These are phyloP conservation scores for Drosophila kanapiae DNA, from an alignment of 1,140 invertebrate genomes.

Conservation along the genomic window DNA sequence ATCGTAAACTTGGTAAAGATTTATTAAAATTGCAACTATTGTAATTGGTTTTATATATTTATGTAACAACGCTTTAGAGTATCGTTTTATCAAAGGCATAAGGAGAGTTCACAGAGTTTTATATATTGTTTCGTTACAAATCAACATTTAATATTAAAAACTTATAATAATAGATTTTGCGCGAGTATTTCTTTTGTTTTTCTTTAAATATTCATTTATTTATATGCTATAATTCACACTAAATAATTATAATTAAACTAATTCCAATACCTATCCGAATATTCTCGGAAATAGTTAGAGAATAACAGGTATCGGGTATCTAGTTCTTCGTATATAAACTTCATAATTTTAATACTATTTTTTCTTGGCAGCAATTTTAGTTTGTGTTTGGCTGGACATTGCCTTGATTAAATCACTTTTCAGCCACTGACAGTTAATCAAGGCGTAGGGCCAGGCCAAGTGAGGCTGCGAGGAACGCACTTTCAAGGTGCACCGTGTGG, in stretches of 20 bases:
- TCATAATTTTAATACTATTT: not conserved
- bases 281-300: too few species aligned
- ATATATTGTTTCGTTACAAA: too few species aligned
- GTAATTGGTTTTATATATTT: too few species aligned
- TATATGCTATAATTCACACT: too few species aligned
- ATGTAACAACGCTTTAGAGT: too few species aligned
- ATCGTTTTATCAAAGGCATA: too few species aligned
- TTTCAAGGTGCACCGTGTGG: conserved; percentile 71
- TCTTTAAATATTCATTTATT: not conserved
- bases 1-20: too few species aligned
- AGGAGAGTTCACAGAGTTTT: too few species aligned
- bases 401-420: conserved; percentile 82
- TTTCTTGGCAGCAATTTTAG: not conserved
- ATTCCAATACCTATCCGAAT: not conserved
- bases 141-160: too few species aligned
- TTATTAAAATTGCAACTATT: too few species aligned
- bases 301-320: not conserved
- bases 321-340: not conserved
- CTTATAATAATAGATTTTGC: not conserved
- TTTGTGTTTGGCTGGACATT: conserved; percentile 31
- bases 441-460: conserved; percentile 48
- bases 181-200: not conserved
- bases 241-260: too few species aligned
- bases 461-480: conserved; percentile 33
- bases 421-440: conserved; percentile 82